phyloP scores from a whole-genome alignment of 2,113 vertebrate genomes.

The Ibidorhyncha struthersii region DNA sequence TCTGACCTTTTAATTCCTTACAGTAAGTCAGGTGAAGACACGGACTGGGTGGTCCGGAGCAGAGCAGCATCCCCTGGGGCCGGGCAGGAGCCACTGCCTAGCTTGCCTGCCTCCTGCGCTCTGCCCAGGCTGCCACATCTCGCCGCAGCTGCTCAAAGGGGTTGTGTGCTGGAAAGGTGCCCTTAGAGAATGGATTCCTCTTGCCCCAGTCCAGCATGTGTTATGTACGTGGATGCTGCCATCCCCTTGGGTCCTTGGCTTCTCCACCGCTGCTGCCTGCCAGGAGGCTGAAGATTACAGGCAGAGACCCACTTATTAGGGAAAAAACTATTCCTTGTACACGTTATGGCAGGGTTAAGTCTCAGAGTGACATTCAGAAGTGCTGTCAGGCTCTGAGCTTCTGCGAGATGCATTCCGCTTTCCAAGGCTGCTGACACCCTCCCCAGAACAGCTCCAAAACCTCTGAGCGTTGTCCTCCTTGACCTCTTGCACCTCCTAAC shows the following conservation, averaged over 20 bases:
- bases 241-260: not conserved
- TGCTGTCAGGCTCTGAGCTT: not conserved
- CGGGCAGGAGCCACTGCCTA: not conserved
- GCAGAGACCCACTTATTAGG: not conserved
- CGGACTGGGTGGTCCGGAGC: not conserved
- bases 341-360: rapidly evolving
- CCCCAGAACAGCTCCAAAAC: not conserved
- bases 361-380: not conserved
- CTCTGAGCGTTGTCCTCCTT: not conserved
- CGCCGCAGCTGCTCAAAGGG: not conserved
- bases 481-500: not conserved
- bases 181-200: not conserved
- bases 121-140: not conserved
- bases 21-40: not conserved
- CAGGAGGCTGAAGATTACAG: not conserved
- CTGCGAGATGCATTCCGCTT: not conserved
- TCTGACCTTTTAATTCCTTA: not conserved
- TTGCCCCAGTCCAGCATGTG: not conserved
- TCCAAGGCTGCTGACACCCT: not conserved
- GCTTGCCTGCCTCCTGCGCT: not conserved
- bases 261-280: not conserved
- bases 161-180: not conserved
- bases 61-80: not conserved
- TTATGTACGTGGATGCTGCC: not conserved
- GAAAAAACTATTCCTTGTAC: not conserved